Percentiles rank a stretch among this genome's conserved stretches.
phyloP scores from a whole-genome alignment of 2,888 invertebrate species.

The Norana najaformis region DNA sequence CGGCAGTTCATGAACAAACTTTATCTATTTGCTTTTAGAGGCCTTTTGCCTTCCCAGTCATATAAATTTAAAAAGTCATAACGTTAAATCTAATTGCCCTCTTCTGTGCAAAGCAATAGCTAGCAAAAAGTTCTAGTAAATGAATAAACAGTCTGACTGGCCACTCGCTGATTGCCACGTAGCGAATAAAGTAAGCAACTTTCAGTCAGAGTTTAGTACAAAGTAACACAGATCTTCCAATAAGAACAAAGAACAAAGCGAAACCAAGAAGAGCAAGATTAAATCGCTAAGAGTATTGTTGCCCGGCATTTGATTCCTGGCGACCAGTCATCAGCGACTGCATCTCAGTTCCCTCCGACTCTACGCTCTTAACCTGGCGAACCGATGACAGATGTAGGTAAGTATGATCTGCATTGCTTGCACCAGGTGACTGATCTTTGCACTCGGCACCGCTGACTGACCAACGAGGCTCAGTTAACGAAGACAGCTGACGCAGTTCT shows the following conservation, averaged over 20 bases:
- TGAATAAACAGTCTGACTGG: not conserved
- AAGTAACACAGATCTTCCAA: not conserved
- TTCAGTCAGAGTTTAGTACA: not conserved
- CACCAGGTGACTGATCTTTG: not conserved
- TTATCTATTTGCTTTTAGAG: not conserved
- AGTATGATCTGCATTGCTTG: not conserved
- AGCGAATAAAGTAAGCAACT: conserved; percentile 5
- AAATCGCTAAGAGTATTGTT: not conserved
- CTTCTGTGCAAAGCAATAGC: not conserved
- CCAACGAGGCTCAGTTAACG: not conserved
- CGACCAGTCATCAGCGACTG: conserved; percentile 15
- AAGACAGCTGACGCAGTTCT: not conserved
- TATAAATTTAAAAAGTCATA: not conserved
- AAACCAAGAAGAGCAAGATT: not conserved
- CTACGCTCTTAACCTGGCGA: not conserved
- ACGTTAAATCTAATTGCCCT: not conserved
- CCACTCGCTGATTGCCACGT: not conserved
- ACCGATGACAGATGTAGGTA: not conserved
- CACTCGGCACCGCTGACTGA: not conserved
- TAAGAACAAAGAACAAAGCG: not conserved
- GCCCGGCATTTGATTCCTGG: conserved; percentile 19
- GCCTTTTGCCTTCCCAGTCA: not conserved
- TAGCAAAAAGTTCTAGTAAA: not conserved
- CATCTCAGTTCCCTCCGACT: conserved; percentile 19
- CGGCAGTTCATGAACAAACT: too few species aligned